phyloP scores from a whole-genome alignment of 2,113 vertebrate genomes.

The Coregonus clupeaformis region DNA sequence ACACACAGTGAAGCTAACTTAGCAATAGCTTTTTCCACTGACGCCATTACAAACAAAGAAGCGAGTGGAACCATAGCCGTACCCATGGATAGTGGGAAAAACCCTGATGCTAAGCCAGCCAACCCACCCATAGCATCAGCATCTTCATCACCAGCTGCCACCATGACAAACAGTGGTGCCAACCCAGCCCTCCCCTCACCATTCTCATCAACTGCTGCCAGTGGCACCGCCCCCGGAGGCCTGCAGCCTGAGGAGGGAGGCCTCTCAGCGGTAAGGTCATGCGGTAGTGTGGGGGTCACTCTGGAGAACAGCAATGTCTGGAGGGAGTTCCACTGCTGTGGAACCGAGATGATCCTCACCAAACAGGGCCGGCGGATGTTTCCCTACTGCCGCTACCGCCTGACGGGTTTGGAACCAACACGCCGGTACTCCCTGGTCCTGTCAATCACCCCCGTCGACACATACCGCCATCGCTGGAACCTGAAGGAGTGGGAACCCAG shows the following conservation, averaged over 20 bases:
- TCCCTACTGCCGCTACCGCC: conserved; percentile 89
- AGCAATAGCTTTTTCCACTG: conserved; percentile 36
- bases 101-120: background rate
- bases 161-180: background rate
- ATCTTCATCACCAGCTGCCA: background rate
- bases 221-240: background rate
- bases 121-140: too few relatives aligned
- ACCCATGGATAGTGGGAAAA: background rate
- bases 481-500: conserved; percentile 80
- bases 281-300: conserved; percentile 78
- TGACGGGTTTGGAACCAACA: conserved; percentile 81
- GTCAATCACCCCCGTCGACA: conserved; percentile 86
- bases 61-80: background rate
- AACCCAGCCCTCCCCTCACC: background rate
- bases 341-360: conserved; percentile 94
- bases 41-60: conserved; percentile 14
- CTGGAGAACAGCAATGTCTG: conserved; percentile 91
- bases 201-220: background rate
- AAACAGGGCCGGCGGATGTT: conserved; percentile 95
- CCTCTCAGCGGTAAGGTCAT: conserved; percentile 34
- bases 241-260: background rate
- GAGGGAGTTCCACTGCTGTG: conserved; percentile 87
- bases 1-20: conserved; percentile 24
- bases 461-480: conserved; percentile 84
- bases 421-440: conserved; percentile 85